phyloP scores from a whole-genome alignment of 2,113 vertebrate species.

The Elephantulus edwardii region DNA sequence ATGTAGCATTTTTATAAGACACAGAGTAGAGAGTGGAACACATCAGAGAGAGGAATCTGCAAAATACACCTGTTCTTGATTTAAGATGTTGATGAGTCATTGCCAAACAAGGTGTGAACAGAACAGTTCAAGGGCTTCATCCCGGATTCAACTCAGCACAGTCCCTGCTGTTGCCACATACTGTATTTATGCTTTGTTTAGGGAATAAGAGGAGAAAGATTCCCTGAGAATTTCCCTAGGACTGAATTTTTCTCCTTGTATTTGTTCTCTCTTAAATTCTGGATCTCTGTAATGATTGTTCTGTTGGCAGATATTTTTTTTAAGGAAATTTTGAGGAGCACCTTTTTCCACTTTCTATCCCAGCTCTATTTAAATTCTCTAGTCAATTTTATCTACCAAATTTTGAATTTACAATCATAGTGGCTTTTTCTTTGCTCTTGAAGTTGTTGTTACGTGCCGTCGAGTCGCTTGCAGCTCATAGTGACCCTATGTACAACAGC shows the following conservation, averaged over 20 bases:
- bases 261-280: not conserved
- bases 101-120: not conserved
- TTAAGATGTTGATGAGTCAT: not conserved
- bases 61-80: not conserved
- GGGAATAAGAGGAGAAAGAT: not conserved
- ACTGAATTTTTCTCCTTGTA: not conserved
- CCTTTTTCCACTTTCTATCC: not conserved
- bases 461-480: no score
- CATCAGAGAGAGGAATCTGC: not conserved
- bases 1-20: not conserved
- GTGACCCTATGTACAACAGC: no score
- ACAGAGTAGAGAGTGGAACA: not conserved
- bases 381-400: not conserved
- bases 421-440: no score
- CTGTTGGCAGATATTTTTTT: not conserved
- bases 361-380: not conserved
- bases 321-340: not conserved
- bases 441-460: no score
- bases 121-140: not conserved
- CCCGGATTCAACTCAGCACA: not conserved
- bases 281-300: not conserved
- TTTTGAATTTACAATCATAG: not conserved
- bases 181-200: not conserved
- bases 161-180: not conserved
- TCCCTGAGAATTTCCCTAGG: not conserved